Conservation (phyloP, 2,113 vertebrate species). For the Rhinopithecus roxellana region DNA sequence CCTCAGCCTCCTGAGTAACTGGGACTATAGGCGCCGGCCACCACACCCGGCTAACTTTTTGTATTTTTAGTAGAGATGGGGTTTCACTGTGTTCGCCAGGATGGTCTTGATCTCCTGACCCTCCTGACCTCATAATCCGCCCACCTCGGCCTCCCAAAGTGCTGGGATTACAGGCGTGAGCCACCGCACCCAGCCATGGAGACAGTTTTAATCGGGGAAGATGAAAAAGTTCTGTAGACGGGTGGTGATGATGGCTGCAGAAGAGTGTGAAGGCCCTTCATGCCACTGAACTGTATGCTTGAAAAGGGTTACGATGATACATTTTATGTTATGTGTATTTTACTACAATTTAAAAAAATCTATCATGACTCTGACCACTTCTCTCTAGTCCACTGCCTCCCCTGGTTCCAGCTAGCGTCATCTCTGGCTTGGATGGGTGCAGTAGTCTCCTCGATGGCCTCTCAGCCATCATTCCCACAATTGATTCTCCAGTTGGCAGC, state of each 20-base stretch:
- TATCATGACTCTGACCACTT: rapidly evolving
- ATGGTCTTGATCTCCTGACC: too few species aligned
- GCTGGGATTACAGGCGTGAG: too few species aligned
- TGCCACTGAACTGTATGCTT: background rate
- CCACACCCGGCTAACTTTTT: too few species aligned
- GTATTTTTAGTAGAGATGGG: too few species aligned
- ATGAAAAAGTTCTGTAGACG: background rate
- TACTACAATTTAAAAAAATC: background rate
- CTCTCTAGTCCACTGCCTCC: background rate
- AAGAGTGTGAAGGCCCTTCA: background rate
- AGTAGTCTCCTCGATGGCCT: background rate
- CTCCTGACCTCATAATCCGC: too few species aligned
- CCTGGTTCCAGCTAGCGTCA: rapidly evolving
- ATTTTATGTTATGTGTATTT: background rate
- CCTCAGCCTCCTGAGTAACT: too few species aligned
- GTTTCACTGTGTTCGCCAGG: too few species aligned
- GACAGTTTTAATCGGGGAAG: background rate
- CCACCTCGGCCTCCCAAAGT: too few species aligned
- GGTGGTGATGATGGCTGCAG: background rate
- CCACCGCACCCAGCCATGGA: background rate
- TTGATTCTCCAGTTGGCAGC: background rate
- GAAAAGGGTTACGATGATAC: background rate
- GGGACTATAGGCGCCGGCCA: too few species aligned
- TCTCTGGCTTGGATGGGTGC: background rate
- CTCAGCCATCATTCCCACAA: background rate